phyloP scores from a whole-genome alignment of 2,113 vertebrate genomes.

The Sinocyclocheilus maitianheensis region DNA sequence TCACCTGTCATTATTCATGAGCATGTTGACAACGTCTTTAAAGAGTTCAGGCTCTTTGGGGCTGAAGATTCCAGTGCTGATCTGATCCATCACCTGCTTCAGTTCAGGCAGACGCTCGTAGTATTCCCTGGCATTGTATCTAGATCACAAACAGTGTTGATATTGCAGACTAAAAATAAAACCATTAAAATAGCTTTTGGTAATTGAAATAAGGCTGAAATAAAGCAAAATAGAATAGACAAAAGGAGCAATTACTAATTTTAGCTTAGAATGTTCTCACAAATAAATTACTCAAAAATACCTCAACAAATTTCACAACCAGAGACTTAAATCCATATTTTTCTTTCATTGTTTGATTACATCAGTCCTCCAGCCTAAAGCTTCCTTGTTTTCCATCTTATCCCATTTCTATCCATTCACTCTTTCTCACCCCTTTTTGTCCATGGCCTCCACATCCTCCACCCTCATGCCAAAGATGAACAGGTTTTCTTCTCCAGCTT shows the following conservation, averaged over 20 bases:
- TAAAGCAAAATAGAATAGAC: neutral
- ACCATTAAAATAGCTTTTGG: neutral
- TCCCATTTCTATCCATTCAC: neutral
- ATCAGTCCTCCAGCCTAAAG: neutral
- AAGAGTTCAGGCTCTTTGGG: constrained; percentile 81
- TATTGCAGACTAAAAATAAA: neutral
- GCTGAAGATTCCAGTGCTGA: constrained; percentile 80
- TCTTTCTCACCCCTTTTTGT: constrained; percentile 78
- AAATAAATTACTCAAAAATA: too few species aligned
- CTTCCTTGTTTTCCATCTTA: neutral
- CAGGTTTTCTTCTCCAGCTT: constrained; percentile 85
- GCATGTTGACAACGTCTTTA: constrained; percentile 82
- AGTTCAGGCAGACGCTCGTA: constrained; percentile 82
- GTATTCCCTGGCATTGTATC: constrained; percentile 81
- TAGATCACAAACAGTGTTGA: constrained; percentile 52
- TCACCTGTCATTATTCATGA: constrained; percentile 84
- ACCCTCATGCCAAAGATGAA: constrained; percentile 90
- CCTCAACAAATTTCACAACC: too few species aligned
- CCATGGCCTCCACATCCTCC: constrained; percentile 81
- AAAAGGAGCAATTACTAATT: too few species aligned
- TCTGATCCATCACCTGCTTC: constrained; percentile 83
- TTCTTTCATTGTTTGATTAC: neutral
- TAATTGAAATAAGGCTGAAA: neutral
- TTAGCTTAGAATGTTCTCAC: too few species aligned
- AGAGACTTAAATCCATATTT: neutral